Base-by-base conservation (phyloP, 2,113 vertebrate species). In the Ciconia stormi region DNA sequence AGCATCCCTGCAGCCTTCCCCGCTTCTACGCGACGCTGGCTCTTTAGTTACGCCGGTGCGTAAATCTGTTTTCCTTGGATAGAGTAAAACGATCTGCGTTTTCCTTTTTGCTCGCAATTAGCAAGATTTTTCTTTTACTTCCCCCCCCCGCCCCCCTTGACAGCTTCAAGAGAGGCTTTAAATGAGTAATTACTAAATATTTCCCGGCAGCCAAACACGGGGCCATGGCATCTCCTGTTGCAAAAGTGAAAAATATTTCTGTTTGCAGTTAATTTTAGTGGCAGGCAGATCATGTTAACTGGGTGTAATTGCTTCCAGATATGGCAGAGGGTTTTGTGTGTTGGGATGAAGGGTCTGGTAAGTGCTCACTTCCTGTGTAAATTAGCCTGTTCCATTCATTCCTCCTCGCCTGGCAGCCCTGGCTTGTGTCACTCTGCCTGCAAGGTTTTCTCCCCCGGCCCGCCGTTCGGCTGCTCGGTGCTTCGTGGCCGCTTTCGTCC, bases 241-340 rank as follows among this genome's bases (percentile, higher is more conserved):
- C 98, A 98, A 98, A 98, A 98, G 97, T 98, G 98, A 98, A 98
- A 98, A 99, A 98, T 98, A 98, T 98, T 98, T 98, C 98, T 98
- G 98, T 98, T 98, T 98, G 98, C 98, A 99, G 99, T 99, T 99
- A 98, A 99, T 98, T 98, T 98, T 98, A 98, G 99, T 98, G 99
- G 98, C 98, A 98, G 97, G 98, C 98, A 98, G 99, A 99, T 99
- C 99, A 99, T 98, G 98, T 99, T 99, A 99, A 99, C 99, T 96
- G 98, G 98, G 97, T 97, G 96, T 99, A 99, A 99, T 99, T 99
- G 98, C 99, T 99, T 99, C 99, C 99, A 99, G 99, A 99, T 98
- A 98, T 98, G 98, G 98, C 98, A 95, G 97, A 98, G 98, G 99
- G 98, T 98, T 98, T 97, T 98, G 98, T 98, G 98, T 98, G 97